Evolutionary conservation across 2,888 invertebrate genomes (phyloP).

Genomic region (Isotomurus palustris): DNA sequence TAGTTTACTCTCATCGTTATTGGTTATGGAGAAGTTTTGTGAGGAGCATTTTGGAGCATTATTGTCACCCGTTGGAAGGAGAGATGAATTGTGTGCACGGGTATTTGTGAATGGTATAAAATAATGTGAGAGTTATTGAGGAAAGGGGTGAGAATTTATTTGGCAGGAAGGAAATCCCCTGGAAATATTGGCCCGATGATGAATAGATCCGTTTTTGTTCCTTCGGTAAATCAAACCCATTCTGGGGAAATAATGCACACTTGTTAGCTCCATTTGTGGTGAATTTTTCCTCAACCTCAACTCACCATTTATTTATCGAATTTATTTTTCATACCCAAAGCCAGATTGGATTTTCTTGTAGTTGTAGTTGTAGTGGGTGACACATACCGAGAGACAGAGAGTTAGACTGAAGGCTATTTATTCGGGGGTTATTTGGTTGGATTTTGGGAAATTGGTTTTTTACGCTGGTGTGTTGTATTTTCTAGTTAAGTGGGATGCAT

Average conservation of each 20-base stretch:
- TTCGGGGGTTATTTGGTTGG: neutral
- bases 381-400: no score
- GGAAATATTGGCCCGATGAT: slow-evolving; percentile 15
- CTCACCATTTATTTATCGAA: neutral
- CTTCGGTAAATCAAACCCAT: slow-evolving; percentile 12
- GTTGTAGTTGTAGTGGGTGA: no score
- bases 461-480: no score
- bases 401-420: neutral
- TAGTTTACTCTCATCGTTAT: neutral
- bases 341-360: neutral
- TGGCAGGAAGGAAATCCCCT: slow-evolving; percentile 6
- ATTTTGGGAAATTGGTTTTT: no score
- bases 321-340: slow-evolving; percentile 4
- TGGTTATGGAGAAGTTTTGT: no score
- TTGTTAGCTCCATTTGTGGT: slow-evolving; percentile 25
- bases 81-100: no score
- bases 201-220: slow-evolving; percentile 7
- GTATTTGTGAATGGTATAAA: slow-evolving; percentile 5
- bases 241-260: slow-evolving; percentile 36
- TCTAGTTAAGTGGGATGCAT: no score
- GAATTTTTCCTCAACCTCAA: no score
- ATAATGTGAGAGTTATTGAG: slow-evolving; percentile 2
- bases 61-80: no score
- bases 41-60: neutral
- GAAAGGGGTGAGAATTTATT: slow-evolving; percentile 16